phyloP scores from a whole-genome alignment of 1,140 invertebrate species.

The Adelges cooleyi region DNA sequence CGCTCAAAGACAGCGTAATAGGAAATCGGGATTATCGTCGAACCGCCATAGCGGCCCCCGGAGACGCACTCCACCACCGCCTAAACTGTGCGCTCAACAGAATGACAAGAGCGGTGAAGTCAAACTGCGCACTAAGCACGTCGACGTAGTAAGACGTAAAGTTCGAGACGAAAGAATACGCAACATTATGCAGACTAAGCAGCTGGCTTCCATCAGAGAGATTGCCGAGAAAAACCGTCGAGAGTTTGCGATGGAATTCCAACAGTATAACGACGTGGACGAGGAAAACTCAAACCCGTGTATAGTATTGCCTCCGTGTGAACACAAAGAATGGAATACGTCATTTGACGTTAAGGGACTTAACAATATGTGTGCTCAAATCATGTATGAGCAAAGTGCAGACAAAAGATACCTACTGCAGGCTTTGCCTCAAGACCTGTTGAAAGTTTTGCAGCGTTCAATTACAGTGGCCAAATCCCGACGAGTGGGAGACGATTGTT shows the following conservation, averaged over 20 bases:
- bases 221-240: background rate
- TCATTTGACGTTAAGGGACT: background rate
- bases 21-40: no score
- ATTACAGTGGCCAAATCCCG: background rate
- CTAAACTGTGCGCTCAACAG: slow-evolving; percentile 13
- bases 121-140: slow-evolving; percentile 11
- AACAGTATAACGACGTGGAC: background rate
- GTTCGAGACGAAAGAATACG: slow-evolving; percentile 4
- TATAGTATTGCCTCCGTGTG: background rate
- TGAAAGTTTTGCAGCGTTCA: background rate
- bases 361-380: slow-evolving; percentile 23
- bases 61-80: background rate
- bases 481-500: background rate
- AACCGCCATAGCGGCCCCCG: background rate
- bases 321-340: background rate
- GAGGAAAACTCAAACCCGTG: background rate
- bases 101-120: background rate
- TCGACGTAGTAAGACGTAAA: background rate
- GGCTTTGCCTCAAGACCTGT: background rate
- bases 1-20: no score
- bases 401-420: background rate
- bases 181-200: background rate
- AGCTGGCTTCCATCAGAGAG: background rate
- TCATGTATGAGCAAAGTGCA: slow-evolving; percentile 15
- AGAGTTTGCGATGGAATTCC: background rate